Evolutionary conservation across 2,797 vertebrate genomes (phyloP), one percentile per base, ranked within the genome.

Genomic region (Danio choprae): DNA sequence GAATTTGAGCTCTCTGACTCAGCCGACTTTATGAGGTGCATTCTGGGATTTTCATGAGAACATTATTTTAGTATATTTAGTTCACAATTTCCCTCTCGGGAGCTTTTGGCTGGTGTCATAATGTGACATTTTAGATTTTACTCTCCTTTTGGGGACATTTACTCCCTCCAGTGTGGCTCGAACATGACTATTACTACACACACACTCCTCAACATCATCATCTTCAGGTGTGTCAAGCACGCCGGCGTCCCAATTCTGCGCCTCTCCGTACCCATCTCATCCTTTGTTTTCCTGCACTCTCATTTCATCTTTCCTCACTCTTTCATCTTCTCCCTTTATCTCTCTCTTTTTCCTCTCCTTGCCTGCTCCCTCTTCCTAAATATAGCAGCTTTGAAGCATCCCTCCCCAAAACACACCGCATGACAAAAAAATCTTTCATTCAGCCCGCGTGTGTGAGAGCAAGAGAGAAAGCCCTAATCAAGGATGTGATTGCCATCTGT

Each of bases 341-440:
- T 77, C 75, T 87, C 89, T 81, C 85, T 90, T 89, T 85, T 85
- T 86, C 80, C 85, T 81, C 87, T 84, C 81, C 79, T 81, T 71
- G 86, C 60, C 63, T 50, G 65, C 74, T 82, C 77, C 65, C 43
- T 73, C 67, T 85, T 82, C 82, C 91, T 92, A 92, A 93, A 93
- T 93, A 90, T 92, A 91, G 90, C 90, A 84, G 50, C 88, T 91
- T 92, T 92, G 90, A 92, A 91, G 91, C 88, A 70, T 85, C 62
- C 86, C 81, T 89, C 87, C 87, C 86, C 86, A 22, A 76, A 83
- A 87, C 89, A 89, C 86, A 87, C 89, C 83, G 85, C 87, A 71
- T 91, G 89, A 92, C 90, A 91, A 29, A 29, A 90, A 92, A 90
- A 88, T 90, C 90, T 91, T 90, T 92, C 89, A 91, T 91, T 89